These are phyloP conservation scores for Caenorhabditis brenneri DNA, from an alignment of 1,140 invertebrate genomes.

Conservation along the genomic window DNA sequence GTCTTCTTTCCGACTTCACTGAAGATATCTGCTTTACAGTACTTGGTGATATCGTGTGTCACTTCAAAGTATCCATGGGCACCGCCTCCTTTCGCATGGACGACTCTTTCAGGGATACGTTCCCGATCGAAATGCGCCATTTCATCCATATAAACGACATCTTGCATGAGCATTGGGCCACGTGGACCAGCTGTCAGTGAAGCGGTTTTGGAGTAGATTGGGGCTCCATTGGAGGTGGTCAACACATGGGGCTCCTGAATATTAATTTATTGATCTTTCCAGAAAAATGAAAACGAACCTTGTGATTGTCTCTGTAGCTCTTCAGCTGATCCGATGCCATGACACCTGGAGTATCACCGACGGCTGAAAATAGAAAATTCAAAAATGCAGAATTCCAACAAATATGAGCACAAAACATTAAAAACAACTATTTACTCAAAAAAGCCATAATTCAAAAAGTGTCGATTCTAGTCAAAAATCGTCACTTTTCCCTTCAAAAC, in stretches of 20 bases:
- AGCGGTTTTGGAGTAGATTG: conserved; percentile 81
- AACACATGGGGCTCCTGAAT: conserved; percentile 72
- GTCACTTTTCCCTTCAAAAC: too few species aligned
- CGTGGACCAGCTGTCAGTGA: conserved; percentile 83
- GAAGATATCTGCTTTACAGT: conserved; percentile 84
- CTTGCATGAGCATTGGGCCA: conserved; percentile 85
- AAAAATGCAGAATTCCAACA: too few species aligned
- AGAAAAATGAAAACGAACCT: background rate
- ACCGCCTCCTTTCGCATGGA: conserved; percentile 71
- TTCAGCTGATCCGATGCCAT: conserved; percentile 5
- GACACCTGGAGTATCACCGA: background rate
- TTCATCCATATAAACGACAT: conserved; percentile 84
- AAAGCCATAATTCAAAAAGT: too few species aligned
- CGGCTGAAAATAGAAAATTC: too few species aligned
- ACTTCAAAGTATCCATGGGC: conserved; percentile 97
- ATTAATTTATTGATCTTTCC: background rate
- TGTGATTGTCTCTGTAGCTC: background rate
- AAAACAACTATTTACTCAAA: too few species aligned
- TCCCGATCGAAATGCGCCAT: conserved; percentile 87
- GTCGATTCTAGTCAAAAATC: too few species aligned
- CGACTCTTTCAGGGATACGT: conserved; percentile 90
- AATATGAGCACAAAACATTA: too few species aligned
- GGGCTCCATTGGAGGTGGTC: conserved; percentile 80
- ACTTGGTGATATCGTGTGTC: conserved; percentile 86
- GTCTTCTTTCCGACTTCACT: conserved; percentile 71